A percentile compares a stretch with the other conserved stretches of the same genome.
Evolutionary conservation across 2,113 vertebrate genomes (phyloP).

Genomic region (Pogonocichla stellata): DNA sequence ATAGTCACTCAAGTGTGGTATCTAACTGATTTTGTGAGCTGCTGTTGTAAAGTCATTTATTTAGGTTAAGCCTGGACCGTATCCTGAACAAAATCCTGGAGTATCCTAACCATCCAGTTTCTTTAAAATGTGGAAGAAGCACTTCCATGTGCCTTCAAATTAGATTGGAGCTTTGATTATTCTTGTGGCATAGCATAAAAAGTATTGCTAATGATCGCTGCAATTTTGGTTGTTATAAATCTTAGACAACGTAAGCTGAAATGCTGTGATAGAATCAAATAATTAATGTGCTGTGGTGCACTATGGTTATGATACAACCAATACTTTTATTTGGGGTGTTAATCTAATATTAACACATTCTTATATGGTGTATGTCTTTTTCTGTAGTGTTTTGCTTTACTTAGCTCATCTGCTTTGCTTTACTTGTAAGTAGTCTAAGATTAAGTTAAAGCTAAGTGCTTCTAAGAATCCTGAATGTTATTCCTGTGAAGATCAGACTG

Average conservation of each 20-base stretch:
- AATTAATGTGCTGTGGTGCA: background rate
- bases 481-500: slow-evolving; percentile 31
- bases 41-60: background rate
- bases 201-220: fast-evolving
- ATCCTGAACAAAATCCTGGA: background rate
- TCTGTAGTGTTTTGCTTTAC: background rate
- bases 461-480: slow-evolving; percentile 6
- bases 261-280: background rate
- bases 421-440: slow-evolving; percentile 15
- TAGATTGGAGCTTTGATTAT: background rate
- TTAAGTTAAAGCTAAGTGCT: slow-evolving; percentile 48
- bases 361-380: background rate
- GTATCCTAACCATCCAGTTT: background rate
- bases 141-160: background rate
- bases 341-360: background rate
- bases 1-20: background rate
- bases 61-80: background rate
- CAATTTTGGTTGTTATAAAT: fast-evolving
- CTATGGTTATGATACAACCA: background rate
- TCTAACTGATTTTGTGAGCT: background rate
- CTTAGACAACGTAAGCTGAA: background rate
- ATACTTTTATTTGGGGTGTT: background rate
- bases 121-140: background rate
- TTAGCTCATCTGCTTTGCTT: slow-evolving; percentile 52
- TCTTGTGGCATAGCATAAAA: background rate